Evolutionary conservation across 1,140 invertebrate species (phyloP).

Genomic region (Drosophila rhopaloa): DNA sequence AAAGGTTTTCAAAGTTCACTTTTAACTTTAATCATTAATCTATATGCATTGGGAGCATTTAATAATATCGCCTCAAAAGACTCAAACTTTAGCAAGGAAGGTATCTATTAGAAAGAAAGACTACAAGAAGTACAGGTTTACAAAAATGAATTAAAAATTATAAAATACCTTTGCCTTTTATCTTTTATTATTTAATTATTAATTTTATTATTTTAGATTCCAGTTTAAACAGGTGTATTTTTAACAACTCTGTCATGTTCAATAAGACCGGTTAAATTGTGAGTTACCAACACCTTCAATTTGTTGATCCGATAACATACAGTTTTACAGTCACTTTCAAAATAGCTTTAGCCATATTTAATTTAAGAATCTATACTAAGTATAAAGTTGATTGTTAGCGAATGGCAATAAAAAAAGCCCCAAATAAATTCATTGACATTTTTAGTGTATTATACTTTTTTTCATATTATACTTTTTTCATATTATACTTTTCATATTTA

Average conservation of each 20-base stretch:
- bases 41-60: no score
- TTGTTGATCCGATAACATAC: neutral
- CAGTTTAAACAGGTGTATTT: constrained; percentile 1
- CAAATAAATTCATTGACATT: no score
- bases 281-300: neutral
- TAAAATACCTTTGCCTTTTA: no score
- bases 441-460: neutral
- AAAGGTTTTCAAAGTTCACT: no score
- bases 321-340: neutral
- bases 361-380: neutral
- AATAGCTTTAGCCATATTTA: neutral
- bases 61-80: no score
- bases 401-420: neutral
- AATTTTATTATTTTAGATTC: neutral
- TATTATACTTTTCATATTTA: neutral
- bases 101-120: no score
- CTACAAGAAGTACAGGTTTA: no score
- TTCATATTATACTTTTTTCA: neutral
- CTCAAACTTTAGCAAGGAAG: no score
- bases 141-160: no score
- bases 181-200: no score
- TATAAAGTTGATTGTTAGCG: neutral
- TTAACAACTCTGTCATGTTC: neutral
- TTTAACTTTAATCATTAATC: no score
- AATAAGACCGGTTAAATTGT: neutral